Conservation (phyloP, 2,797 vertebrate genomes). For the Aeoliscus strigatus region DNA sequence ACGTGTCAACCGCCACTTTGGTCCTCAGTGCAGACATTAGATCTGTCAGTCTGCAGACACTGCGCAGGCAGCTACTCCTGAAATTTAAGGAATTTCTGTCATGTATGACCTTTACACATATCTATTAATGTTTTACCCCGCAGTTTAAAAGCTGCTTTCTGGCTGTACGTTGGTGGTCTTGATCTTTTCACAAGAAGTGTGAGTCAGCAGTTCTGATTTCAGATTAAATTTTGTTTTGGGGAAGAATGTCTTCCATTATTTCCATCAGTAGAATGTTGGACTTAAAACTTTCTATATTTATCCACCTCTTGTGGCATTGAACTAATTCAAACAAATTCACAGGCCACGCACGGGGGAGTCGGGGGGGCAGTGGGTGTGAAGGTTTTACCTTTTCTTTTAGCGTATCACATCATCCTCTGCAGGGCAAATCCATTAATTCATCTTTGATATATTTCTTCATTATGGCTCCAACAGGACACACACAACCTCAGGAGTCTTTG, state of each 20-base stretch:
- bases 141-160: no score
- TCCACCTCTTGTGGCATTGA: slow-evolving; percentile 3
- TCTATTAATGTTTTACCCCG: no score
- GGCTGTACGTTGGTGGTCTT: not conserved
- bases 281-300: not conserved
- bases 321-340: slow-evolving; percentile 17
- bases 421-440: slow-evolving; percentile 7
- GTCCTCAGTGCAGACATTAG: no score
- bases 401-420: slow-evolving; percentile 3
- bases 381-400: slow-evolving; percentile 2
- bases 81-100: no score
- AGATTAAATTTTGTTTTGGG: not conserved
- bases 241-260: not conserved
- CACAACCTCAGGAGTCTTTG: slow-evolving; percentile 21
- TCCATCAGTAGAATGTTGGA: not conserved
- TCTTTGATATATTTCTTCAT: slow-evolving; percentile 16
- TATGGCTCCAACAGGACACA: slow-evolving; percentile 13
- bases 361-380: no score
- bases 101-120: no score
- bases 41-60: no score
- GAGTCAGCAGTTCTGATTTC: not conserved
- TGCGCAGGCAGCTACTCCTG: no score
- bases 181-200: not conserved
- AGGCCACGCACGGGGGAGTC: not conserved
- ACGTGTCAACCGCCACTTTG: no score